phyloP scores from a whole-genome alignment of 2,888 invertebrate genomes.

The Neoascia interrupta region DNA sequence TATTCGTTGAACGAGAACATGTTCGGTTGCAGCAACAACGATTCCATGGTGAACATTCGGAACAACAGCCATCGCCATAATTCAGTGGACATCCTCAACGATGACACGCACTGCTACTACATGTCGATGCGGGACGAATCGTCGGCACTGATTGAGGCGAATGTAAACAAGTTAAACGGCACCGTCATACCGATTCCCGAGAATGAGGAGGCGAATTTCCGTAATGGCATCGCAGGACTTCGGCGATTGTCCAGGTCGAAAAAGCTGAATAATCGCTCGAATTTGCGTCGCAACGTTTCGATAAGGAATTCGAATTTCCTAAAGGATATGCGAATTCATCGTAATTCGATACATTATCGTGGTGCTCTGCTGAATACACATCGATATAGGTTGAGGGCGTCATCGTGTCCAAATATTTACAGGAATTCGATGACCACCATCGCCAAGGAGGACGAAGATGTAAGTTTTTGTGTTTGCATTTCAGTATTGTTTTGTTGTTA shows the following conservation, averaged over 20 bases:
- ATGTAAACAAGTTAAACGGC: conserved; percentile 72
- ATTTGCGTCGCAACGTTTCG: conserved; percentile 77
- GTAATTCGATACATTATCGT: conserved; percentile 91
- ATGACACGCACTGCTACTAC: conserved; percentile 73
- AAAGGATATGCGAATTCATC: conserved; percentile 85
- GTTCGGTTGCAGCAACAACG: conserved; percentile 73
- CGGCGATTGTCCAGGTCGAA: conserved; percentile 75
- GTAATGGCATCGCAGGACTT: conserved; percentile 74
- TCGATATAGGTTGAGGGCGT: conserved; percentile 89
- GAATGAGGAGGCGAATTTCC: conserved; percentile 65
- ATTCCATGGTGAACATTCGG: conserved; percentile 73
- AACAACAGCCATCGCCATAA: conserved; percentile 75
- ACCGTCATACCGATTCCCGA: conserved; percentile 76
- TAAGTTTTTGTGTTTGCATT: conserved; percentile 76
- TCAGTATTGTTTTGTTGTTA: neutral
- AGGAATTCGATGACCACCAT: conserved; percentile 93
- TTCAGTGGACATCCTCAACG: conserved; percentile 77
- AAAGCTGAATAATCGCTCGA: conserved; percentile 75
- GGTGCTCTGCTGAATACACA: conserved; percentile 91
- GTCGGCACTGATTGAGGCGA: conserved; percentile 73
- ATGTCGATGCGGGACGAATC: conserved; percentile 74
- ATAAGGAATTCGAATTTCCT: conserved; percentile 83
- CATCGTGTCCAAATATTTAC: conserved; percentile 95
- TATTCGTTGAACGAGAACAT: conserved; percentile 78
- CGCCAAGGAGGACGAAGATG: conserved; percentile 87